A percentile compares a stretch with the other conserved stretches of the same genome.
phyloP scores from a whole-genome alignment of 2,113 vertebrate genomes.

The Formicarius rufipectus region DNA sequence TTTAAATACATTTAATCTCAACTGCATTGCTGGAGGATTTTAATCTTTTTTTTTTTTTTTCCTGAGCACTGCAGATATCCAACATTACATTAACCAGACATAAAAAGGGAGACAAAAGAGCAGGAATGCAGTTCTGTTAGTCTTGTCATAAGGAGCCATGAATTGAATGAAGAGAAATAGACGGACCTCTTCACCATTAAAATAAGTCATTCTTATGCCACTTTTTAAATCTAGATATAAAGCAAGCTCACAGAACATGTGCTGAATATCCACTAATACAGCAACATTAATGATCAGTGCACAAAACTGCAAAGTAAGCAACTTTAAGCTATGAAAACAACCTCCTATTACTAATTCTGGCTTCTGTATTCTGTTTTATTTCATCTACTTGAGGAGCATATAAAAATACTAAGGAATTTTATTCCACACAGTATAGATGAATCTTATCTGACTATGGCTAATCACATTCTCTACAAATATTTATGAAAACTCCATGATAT shows the following conservation, averaged over 20 bases:
- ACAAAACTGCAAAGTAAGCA: background rate
- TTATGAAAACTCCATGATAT: background rate
- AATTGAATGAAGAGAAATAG: background rate
- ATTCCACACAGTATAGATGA: background rate
- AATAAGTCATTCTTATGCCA: background rate
- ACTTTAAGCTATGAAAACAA: background rate
- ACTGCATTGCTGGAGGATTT: background rate
- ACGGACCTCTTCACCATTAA: background rate
- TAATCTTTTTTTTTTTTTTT: background rate
- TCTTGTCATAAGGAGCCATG: background rate
- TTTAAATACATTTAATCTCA: background rate
- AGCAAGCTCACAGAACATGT: background rate
- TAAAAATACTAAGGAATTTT: background rate
- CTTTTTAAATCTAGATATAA: background rate
- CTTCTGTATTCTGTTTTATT: background rate
- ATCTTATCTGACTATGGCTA: background rate
- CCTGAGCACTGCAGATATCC: background rate
- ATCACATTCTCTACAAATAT: background rate
- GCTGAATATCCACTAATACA: background rate
- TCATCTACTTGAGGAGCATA: background rate
- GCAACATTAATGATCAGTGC: background rate
- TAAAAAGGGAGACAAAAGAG: background rate
- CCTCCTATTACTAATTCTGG: background rate
- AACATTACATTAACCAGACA: background rate
- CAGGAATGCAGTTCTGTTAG: background rate